A percentile compares a stretch with the other conserved stretches of the same genome.
These are phyloP conservation scores for Bruchidius siliquastri DNA, from an alignment of 2,888 invertebrate genomes.

Conservation along the genomic window DNA sequence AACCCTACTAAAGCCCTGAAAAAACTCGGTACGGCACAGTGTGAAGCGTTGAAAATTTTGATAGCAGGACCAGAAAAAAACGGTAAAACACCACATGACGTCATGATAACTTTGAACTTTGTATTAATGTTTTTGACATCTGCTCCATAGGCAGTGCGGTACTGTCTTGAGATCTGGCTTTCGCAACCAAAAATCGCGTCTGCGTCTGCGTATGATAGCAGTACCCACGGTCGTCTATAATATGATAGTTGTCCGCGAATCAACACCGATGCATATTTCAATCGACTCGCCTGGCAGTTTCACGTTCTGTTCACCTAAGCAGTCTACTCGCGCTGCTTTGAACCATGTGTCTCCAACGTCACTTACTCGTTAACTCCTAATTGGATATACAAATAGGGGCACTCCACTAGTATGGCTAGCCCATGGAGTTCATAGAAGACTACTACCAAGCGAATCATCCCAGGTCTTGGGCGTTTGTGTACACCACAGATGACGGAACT, in stretches of 20 bases:
- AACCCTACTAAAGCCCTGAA: too few relatives aligned
- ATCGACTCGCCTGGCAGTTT: background rate
- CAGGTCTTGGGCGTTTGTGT: constrained; percentile 19
- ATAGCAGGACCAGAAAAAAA: too few relatives aligned
- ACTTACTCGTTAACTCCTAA: background rate
- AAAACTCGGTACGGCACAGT: too few relatives aligned
- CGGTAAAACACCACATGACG: too few relatives aligned
- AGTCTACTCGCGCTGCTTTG: constrained; percentile 1
- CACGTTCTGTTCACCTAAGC: background rate
- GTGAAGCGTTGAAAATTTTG: too few relatives aligned
- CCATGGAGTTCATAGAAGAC: constrained; percentile 37
- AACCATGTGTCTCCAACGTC: background rate
- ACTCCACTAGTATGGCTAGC: background rate
- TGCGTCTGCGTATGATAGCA: too few relatives aligned
- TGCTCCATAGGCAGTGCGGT: background rate
- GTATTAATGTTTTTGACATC: too few relatives aligned
- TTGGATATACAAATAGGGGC: background rate
- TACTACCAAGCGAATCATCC: constrained; percentile 27
- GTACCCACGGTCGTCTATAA: background rate
- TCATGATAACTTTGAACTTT: too few relatives aligned
- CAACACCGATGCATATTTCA: background rate
- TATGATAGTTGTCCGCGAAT: background rate
- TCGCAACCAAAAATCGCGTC: background rate
- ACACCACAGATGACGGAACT: constrained; percentile 15
- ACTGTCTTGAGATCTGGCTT: background rate